Conservation (phyloP, 2,113 vertebrate species). For the Drymodes brunneopygia region DNA sequence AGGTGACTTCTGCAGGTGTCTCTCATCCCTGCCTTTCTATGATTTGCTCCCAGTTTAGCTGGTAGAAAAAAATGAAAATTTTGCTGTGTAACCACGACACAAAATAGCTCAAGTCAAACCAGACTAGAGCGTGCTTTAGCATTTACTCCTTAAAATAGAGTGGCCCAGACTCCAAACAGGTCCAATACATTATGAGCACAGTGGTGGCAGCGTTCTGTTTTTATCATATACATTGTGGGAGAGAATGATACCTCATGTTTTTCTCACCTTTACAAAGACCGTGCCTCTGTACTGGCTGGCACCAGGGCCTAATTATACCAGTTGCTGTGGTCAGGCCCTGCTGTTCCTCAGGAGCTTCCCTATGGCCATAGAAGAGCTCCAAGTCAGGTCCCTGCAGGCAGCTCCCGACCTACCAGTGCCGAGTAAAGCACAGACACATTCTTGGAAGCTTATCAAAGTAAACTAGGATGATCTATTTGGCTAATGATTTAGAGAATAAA, state of each 20-base stretch:
- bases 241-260: not conserved
- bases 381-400: not conserved
- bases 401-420: not conserved
- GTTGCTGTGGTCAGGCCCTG: not conserved
- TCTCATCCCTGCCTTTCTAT: not conserved
- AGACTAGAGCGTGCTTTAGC: not conserved
- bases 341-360: not conserved
- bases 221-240: not conserved
- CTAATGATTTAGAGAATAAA: not conserved
- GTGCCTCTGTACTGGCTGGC: not conserved
- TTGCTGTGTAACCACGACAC: not conserved
- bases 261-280: not conserved
- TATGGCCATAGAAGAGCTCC: not conserved
- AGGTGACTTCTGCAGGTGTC: not conserved
- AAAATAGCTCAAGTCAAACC: not conserved
- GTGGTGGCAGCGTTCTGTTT: not conserved
- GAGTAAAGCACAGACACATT: not conserved
- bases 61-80: not conserved
- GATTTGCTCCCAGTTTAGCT: not conserved
- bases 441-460: not conserved
- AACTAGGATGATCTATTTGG: not conserved
- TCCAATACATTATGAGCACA: not conserved
- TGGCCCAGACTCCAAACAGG: not conserved
- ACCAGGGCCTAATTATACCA: not conserved
- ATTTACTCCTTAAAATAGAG: not conserved